Percentiles rank a stretch among this genome's conserved stretches.
phyloP scores from a whole-genome alignment of 2,113 vertebrate species.

The Paedocypris sp. region DNA sequence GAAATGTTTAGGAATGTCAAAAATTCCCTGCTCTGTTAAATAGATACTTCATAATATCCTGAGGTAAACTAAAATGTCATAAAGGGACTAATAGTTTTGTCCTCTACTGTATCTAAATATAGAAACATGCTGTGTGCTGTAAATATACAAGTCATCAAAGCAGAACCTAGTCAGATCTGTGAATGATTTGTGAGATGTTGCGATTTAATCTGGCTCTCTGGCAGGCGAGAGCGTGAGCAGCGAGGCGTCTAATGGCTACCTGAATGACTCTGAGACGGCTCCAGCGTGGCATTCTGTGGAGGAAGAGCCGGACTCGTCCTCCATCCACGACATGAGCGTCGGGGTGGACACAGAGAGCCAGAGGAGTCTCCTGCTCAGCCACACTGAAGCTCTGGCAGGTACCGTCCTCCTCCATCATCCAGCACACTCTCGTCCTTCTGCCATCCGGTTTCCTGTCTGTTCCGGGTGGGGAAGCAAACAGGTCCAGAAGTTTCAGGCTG shows the following conservation, averaged over 20 bases:
- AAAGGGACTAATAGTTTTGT: too few relatives aligned
- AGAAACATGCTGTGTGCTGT: too few relatives aligned
- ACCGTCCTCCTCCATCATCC: constrained; percentile 24
- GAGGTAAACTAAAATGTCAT: too few relatives aligned
- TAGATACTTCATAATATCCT: too few relatives aligned
- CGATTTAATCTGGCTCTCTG: neutral
- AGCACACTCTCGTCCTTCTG: neutral
- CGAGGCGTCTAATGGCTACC: constrained; percentile 69
- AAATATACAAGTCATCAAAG: too few relatives aligned
- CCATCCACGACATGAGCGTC: constrained; percentile 48
- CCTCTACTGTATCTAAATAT: too few relatives aligned
- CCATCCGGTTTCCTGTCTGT: neutral
- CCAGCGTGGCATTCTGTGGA: constrained; percentile 73
- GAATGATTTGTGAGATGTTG: too few relatives aligned
- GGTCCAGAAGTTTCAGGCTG: too few relatives aligned
- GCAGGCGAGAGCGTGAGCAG: constrained; percentile 84
- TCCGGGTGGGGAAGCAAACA: too few relatives aligned
- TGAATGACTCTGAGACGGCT: constrained; percentile 63
- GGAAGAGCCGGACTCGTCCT: constrained; percentile 72
- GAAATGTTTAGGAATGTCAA: too few relatives aligned
- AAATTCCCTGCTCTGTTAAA: too few relatives aligned
- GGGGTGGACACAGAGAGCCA: constrained; percentile 62
- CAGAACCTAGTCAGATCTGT: too few relatives aligned
- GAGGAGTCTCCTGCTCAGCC: constrained; percentile 75
- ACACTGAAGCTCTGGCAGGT: constrained; percentile 81